Percentiles rank a stretch among this genome's conserved stretches.
phyloP scores from a whole-genome alignment of 2,113 vertebrate genomes.

The Gyps fulvus region DNA sequence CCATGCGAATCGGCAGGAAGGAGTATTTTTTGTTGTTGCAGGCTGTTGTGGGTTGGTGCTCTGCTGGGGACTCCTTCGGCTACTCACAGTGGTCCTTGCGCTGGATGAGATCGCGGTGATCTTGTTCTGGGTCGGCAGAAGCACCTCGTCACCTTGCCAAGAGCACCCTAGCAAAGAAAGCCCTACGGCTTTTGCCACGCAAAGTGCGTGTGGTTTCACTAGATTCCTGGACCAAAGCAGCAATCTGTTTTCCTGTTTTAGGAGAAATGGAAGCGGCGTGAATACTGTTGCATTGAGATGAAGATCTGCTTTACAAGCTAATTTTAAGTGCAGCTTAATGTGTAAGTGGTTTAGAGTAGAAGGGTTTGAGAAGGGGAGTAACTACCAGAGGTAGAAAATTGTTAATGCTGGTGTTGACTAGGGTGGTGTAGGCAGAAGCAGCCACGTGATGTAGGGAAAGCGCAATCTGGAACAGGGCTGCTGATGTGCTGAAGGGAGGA shows the following conservation, averaged over 20 bases:
- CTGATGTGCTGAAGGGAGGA: not conserved
- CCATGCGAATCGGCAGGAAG: fast-evolving
- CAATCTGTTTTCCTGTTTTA: not conserved
- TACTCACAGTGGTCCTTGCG: not conserved
- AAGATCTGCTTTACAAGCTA: not conserved
- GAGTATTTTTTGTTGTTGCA: not conserved
- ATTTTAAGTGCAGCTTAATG: not conserved
- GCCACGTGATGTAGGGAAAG: not conserved
- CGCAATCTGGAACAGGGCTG: not conserved
- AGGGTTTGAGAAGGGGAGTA: not conserved
- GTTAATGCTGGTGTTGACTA: not conserved
- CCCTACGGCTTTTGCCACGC: not conserved
- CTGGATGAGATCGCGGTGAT: fast-evolving
- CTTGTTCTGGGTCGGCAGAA: not conserved
- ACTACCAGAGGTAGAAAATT: not conserved
- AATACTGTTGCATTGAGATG: not conserved
- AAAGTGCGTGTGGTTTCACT: not conserved
- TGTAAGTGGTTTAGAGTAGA: not conserved
- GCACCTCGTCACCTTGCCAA: not conserved
- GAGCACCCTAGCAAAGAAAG: not conserved
- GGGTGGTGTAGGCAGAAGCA: not conserved
- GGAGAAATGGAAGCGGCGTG: not conserved
- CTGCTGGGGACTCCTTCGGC: not conserved
- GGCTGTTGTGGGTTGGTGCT: not conserved
- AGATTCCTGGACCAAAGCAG: not conserved